Percentiles rank a stretch among this genome's conserved stretches.
Evolutionary conservation across 2,113 vertebrate genomes (phyloP).

Genomic region (Trematocara zebra): DNA sequence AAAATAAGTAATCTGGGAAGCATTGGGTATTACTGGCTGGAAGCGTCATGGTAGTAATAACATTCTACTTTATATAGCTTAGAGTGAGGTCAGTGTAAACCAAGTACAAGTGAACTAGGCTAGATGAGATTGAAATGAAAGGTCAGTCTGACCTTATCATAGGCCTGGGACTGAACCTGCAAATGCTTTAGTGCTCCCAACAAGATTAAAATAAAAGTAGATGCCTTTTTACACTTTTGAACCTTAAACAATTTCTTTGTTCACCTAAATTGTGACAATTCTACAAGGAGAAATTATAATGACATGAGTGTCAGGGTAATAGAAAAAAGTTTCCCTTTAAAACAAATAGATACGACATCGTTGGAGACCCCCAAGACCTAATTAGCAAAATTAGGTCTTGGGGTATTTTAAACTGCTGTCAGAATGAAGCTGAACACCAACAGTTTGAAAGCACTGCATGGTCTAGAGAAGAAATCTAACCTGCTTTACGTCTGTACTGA

Average conservation of each 20-base stretch:
- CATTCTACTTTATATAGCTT: background rate
- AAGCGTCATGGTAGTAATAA: background rate
- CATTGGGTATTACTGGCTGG: background rate
- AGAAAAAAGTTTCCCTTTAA: background rate
- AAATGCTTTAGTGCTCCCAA: background rate
- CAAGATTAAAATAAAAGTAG: background rate
- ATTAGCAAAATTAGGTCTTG: background rate
- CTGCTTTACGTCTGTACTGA: background rate
- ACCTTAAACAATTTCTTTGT: background rate
- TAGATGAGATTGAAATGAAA: background rate
- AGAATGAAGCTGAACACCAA: background rate
- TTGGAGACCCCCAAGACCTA: background rate
- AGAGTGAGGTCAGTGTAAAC: background rate
- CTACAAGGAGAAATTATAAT: background rate
- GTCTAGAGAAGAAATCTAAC: background rate
- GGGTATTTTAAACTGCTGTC: background rate
- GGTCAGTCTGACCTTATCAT: background rate
- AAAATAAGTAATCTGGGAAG: background rate
- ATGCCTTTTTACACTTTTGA: background rate
- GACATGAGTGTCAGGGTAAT: background rate
- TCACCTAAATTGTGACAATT: background rate
- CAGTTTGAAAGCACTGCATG: background rate
- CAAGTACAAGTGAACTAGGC: background rate
- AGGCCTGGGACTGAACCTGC: background rate
- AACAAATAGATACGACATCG: background rate